Percentiles rank a stretch among this genome's conserved stretches.
phyloP scores from a whole-genome alignment of 2,888 invertebrate species.

The Megastigmus dorsalis region DNA sequence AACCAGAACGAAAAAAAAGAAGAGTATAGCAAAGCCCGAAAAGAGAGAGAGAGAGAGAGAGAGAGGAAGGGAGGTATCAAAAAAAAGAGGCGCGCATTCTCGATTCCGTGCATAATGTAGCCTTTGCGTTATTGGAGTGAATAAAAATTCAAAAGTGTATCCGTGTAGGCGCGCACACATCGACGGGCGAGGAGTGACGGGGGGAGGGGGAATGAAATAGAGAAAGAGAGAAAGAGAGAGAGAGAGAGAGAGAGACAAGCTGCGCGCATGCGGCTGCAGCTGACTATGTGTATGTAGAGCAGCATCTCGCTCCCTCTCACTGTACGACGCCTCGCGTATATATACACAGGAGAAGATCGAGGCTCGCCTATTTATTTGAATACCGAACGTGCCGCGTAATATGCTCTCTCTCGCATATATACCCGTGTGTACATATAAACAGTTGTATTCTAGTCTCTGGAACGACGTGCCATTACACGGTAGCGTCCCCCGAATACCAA shows the following conservation, averaged over 20 bases:
- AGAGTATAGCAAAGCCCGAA: too few relatives aligned
- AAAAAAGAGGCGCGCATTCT: constrained; percentile 8
- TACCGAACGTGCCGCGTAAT: constrained; percentile 51
- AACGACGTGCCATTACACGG: constrained; percentile 68
- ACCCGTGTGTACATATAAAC: constrained; percentile 65
- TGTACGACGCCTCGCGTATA: not conserved
- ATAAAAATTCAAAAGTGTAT: constrained; percentile 54
- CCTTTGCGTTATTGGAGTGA: constrained; percentile 43
- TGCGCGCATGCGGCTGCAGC: too few relatives aligned
- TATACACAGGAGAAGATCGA: constrained; percentile 51
- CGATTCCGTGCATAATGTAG: constrained; percentile 42
- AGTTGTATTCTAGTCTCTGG: constrained; percentile 66
- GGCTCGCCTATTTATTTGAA: constrained; percentile 53
- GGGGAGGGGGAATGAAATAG: not conserved
- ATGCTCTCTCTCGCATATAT: constrained; percentile 34
- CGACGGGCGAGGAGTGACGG: not conserved
- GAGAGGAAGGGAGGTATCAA: not conserved
- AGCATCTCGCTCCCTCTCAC: not conserved
- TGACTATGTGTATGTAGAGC: too few relatives aligned
- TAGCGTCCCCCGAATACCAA: constrained; percentile 67
- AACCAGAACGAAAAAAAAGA: not conserved
- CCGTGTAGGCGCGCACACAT: not conserved
- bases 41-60: too few relatives aligned
- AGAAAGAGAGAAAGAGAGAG: not conserved
- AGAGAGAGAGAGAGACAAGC: not conserved